Base-by-base conservation (phyloP, 35 echinoderm and acorn worm species). In the Heliocidaris erythrogramma region DNA sequence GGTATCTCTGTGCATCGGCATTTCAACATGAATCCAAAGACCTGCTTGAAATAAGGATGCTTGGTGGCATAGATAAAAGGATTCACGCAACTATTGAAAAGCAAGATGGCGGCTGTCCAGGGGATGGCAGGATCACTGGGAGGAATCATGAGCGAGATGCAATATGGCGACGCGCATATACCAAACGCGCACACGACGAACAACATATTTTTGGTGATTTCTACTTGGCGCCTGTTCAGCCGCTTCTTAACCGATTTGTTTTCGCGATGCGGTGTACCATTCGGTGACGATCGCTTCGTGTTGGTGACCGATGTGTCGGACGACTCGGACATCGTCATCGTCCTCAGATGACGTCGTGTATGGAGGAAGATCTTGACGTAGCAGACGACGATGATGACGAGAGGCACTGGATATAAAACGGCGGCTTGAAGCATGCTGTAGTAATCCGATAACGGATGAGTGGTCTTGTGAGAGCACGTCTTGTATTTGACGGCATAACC, bases 1-100 rank as follows among this genome's bases (percentile, higher is more conserved):
- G 97, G 97, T 5, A 98, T 92, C 30, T 94, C 48, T 8, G 88
- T 89, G 35, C 97, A 98, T 31, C 90, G 85, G 24, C 97, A 93
- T 12, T 49, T 92, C 42, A 98, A 93, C 50, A 98, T 96, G 9
- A 86, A 78, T 17, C 94, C 94, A 53, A 98, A 98, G 86, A 98
- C 96, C 30, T 97, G 92, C 92, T 96, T 95, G 88, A 98, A 98
- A 52, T 96, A 92, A 2, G 97, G 97, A 31, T 98, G 97, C 84
- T 98, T 98, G 0, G 96, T 97, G 24, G 96, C 97, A 49, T 98
- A 98, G 85, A 98, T 95, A 85, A 96, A 93, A 56, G 97, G 97
- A 95, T 98, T 98, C 27, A 98, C 94, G 18, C 96, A 96, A 71
- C 96, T 97, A 32, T 98, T 98, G 11, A 96, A 65, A 30, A 96